These are phyloP conservation scores for Eptatretus burgeri DNA, from an alignment of 2,113 vertebrate genomes.

Conservation along the genomic window DNA sequence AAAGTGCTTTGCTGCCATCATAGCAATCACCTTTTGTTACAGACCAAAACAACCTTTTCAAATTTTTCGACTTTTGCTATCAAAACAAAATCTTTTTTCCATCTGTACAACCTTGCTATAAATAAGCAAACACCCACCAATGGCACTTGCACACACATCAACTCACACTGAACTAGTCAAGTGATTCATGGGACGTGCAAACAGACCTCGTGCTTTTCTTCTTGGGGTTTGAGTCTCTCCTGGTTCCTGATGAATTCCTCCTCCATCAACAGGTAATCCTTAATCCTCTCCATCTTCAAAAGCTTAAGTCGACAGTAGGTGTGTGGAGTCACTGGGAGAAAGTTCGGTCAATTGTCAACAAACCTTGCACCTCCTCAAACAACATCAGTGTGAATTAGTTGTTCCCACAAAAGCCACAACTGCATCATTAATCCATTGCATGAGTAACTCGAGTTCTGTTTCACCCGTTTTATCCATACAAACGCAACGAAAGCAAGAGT, in stretches of 20 bases:
- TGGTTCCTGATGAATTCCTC: conserved; percentile 97
- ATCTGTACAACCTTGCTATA: too few species aligned
- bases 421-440: not conserved
- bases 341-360: not conserved
- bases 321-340: conserved; percentile 52
- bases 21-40: too few species aligned
- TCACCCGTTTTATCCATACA: too few species aligned
- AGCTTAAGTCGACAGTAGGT: conserved; percentile 84
- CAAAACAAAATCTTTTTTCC: too few species aligned
- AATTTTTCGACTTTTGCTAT: too few species aligned
- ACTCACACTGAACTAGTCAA: not conserved
- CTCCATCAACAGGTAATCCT: conserved; percentile 92
- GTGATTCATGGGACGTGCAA: not conserved
- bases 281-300: conserved; percentile 73
- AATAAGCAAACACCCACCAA: too few species aligned
- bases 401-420: not conserved
- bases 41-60: too few species aligned
- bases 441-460: not conserved
- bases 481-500: too few species aligned
- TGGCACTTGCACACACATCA: too few species aligned
- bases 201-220: conserved; percentile 84
- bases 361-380: not conserved
- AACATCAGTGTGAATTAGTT: not conserved
- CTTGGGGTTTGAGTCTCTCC: conserved; percentile 92
- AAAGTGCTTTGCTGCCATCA: too few species aligned